A percentile compares a stretch with the other conserved stretches of the same genome.
phyloP scores from a whole-genome alignment of 2,888 invertebrate genomes.

The Drosophila colorata region DNA sequence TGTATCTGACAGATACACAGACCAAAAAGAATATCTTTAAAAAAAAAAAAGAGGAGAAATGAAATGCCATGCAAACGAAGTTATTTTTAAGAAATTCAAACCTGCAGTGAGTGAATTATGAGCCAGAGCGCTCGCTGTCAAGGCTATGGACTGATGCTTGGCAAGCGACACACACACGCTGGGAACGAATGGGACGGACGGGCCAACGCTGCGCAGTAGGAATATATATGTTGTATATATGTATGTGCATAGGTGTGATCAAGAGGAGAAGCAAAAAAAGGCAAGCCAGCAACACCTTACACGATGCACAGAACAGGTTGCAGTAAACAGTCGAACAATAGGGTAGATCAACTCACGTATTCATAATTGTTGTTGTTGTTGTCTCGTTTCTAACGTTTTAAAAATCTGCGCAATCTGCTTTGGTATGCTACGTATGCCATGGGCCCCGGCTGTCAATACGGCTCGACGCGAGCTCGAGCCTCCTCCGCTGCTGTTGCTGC shows the following conservation, averaged over 20 bases:
- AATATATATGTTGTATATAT: conserved; percentile 26
- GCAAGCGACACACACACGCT: conserved; percentile 73
- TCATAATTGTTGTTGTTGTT: conserved; percentile 47
- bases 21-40: conserved; percentile 11
- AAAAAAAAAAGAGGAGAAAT: conserved; percentile 16
- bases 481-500: conserved; percentile 8
- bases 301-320: conserved; percentile 77
- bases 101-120: conserved; percentile 81
- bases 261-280: conserved; percentile 54
- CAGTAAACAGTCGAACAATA: conserved; percentile 63
- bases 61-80: conserved; percentile 73
- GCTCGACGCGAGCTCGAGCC: conserved; percentile 18
- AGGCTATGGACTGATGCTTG: conserved; percentile 64
- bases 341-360: conserved; percentile 77
- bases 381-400: conserved; percentile 65
- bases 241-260: conserved; percentile 71
- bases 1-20: conserved; percentile 35
- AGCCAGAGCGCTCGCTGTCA: conserved; percentile 67
- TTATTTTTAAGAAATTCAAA: conserved; percentile 80
- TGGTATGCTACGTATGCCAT: conserved; percentile 65
- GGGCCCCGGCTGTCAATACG: conserved; percentile 44
- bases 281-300: conserved; percentile 62
- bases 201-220: conserved; percentile 38
- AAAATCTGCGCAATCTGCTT: conserved; percentile 78
- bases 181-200: conserved; percentile 43